These are phyloP conservation scores for Manis javanica DNA, from an alignment of 2,797 vertebrate genomes.

Conservation along the genomic window DNA sequence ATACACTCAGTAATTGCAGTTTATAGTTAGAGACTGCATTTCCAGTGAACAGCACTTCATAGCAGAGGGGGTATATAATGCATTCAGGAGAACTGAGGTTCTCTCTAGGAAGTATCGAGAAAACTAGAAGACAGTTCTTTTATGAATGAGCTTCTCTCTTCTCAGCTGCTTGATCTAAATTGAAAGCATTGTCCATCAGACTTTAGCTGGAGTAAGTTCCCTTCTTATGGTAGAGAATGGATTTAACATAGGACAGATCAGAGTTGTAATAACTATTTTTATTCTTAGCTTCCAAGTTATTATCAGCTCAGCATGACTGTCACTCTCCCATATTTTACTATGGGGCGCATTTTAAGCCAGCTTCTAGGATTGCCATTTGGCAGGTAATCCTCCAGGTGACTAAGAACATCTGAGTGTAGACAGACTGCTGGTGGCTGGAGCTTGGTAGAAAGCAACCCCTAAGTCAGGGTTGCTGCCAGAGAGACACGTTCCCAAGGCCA, in stretches of 20 bases:
- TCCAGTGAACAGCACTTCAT: conserved; percentile 79
- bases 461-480: not conserved
- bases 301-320: conserved; percentile 78
- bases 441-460: not conserved
- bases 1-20: conserved; percentile 82
- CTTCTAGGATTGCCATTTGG: conserved; percentile 80
- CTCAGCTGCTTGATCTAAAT: conserved; percentile 82
- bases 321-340: conserved; percentile 76
- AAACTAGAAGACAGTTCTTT: conserved; percentile 82
- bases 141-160: conserved; percentile 82
- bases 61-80: conserved; percentile 77
- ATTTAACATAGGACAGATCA: conserved; percentile 84
- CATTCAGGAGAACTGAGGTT: conserved; percentile 82
- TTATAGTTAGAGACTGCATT: conserved; percentile 83
- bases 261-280: conserved; percentile 83
- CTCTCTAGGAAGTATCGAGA: conserved; percentile 78
- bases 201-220: conserved; percentile 80
- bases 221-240: conserved; percentile 79
- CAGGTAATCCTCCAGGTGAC: not conserved
- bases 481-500: not conserved
- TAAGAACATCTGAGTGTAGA: not conserved
- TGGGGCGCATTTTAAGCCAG: conserved; percentile 78
- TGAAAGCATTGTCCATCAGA: conserved; percentile 81
- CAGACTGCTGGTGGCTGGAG: not conserved
- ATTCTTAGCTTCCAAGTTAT: conserved; percentile 84